Evolutionary conservation across 2,113 vertebrate species (phyloP).

Genomic region (Gasterosteus aculeatus): DNA sequence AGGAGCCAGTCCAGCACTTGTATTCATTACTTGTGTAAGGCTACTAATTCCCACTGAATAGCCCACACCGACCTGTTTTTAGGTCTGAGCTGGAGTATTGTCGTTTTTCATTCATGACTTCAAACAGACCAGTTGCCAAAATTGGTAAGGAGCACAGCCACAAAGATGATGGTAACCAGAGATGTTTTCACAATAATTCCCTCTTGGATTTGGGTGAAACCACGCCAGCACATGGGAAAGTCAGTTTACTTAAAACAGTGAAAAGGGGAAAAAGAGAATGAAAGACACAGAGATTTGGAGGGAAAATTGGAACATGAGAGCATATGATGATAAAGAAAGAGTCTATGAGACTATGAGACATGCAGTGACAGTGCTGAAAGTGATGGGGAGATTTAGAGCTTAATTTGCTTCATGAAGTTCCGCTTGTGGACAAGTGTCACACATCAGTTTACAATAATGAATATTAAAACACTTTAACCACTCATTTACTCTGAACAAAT

Average conservation of each 20-base stretch:
- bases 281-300: conserved; percentile 40
- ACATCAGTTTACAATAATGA: neutral
- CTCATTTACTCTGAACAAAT: neutral
- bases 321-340: conserved; percentile 24
- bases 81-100: conserved; percentile 66
- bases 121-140: conserved; percentile 74
- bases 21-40: conserved; percentile 59
- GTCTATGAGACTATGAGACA: neutral
- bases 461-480: neutral
- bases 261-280: conserved; percentile 51
- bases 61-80: conserved; percentile 52
- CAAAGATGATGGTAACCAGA: conserved; percentile 74
- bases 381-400: conserved; percentile 12
- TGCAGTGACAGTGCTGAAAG: conserved; percentile 5
- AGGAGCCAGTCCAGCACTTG: conserved; percentile 29
- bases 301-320: conserved; percentile 21
- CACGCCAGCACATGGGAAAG: conserved; percentile 67
- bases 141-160: conserved; percentile 66
- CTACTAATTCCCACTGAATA: conserved; percentile 69
- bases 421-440: conserved; percentile 9
- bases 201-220: conserved; percentile 60
- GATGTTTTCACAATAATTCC: conserved; percentile 79
- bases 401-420: conserved; percentile 17
- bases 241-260: conserved; percentile 44
- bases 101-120: conserved; percentile 82